phyloP scores from a whole-genome alignment of 2,888 invertebrate species.

The Galerucella nymphaeae region DNA sequence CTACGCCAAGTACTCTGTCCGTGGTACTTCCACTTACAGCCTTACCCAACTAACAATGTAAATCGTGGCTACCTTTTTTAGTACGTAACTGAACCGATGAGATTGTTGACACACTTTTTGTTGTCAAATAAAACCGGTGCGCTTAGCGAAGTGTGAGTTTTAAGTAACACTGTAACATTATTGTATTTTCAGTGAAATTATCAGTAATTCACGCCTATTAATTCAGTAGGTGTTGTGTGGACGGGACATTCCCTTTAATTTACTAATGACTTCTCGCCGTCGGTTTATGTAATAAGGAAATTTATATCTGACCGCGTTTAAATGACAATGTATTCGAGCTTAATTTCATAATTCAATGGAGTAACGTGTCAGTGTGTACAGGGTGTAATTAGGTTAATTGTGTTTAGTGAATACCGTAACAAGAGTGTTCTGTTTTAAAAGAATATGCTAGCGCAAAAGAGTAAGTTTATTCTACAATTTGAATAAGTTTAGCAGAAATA shows the following conservation, averaged over 20 bases:
- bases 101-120: background rate
- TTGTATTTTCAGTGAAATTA: slow-evolving; percentile 7
- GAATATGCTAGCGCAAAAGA: background rate
- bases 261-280: slow-evolving; percentile 14
- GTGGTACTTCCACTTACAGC: slow-evolving; percentile 19
- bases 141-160: background rate
- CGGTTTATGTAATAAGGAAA: slow-evolving; percentile 12
- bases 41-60: background rate
- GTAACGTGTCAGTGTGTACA: background rate
- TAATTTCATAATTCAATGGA: slow-evolving; percentile 15
- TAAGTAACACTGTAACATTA: background rate
- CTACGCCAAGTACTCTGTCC: background rate
- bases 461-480: background rate
- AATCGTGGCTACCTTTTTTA: background rate
- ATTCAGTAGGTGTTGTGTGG: slow-evolving; percentile 10
- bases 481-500: background rate
- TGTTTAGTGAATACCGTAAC: background rate
- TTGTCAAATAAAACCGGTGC: slow-evolving; percentile 1
- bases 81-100: slow-evolving; percentile 1
- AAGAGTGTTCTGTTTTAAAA: background rate
- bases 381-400: slow-evolving; percentile 9
- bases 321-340: slow-evolving; percentile 16
- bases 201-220: slow-evolving; percentile 20
- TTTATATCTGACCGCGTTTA: slow-evolving; percentile 3
- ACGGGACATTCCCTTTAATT: slow-evolving; percentile 17